Percentiles rank a stretch among this genome's conserved stretches.
phyloP scores from a whole-genome alignment of 2,888 invertebrate genomes.

The Drosophila acutilabella region DNA sequence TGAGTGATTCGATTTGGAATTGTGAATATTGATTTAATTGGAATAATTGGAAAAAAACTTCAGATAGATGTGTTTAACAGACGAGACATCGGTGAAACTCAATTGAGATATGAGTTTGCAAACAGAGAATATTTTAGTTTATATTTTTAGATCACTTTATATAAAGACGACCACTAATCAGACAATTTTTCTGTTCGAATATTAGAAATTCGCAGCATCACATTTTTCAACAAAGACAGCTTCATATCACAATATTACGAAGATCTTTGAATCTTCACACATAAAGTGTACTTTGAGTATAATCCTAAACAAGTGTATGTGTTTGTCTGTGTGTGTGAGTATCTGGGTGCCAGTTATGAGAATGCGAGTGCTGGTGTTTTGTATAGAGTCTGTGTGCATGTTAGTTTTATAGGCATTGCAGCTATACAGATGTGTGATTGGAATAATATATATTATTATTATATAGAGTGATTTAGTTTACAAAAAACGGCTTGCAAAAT shows the following conservation, averaged over 20 bases:
- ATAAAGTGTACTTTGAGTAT: background rate
- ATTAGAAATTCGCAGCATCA: background rate
- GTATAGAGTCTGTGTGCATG: constrained; percentile 31
- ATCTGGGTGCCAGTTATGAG: constrained; percentile 63
- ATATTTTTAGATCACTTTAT: background rate
- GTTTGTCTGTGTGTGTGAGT: constrained; percentile 19
- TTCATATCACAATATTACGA: background rate
- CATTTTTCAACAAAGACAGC: background rate
- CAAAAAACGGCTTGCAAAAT: constrained; percentile 65
- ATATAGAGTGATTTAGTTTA: constrained; percentile 35
- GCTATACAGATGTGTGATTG: constrained; percentile 48
- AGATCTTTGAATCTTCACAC: background rate
- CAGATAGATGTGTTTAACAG: too few relatives aligned
- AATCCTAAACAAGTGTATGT: constrained; percentile 21
- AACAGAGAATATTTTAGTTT: background rate
- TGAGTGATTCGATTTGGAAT: constrained; percentile 47
- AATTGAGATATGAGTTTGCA: background rate
- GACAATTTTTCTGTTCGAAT: background rate
- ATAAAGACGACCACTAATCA: background rate
- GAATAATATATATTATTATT: constrained; percentile 30
- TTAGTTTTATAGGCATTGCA: constrained; percentile 42
- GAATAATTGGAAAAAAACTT: too few relatives aligned
- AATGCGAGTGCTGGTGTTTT: constrained; percentile 62
- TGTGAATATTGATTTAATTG: constrained; percentile 7
- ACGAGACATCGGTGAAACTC: background rate